phyloP scores from a whole-genome alignment of 2,113 vertebrate genomes.

The Syrmaticus mikado region DNA sequence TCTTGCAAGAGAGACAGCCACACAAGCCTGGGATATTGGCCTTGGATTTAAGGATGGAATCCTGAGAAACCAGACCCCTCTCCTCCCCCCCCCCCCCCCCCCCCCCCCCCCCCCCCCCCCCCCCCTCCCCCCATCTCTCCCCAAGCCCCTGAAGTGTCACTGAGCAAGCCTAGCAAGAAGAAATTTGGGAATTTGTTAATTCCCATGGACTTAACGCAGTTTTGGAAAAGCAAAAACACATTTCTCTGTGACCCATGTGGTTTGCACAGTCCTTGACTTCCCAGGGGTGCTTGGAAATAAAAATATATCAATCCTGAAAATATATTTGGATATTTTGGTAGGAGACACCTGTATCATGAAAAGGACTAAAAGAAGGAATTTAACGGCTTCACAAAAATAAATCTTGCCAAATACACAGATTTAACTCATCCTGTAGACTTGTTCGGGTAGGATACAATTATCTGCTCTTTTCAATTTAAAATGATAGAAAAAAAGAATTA shows the following conservation, averaged over 20 bases:
- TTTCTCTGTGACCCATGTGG: too few species aligned
- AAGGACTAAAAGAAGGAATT: not conserved
- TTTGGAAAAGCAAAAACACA: not conserved
- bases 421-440: not conserved
- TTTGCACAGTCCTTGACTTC: not conserved
- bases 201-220: not conserved
- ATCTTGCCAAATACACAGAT: not conserved
- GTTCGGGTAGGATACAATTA: not conserved
- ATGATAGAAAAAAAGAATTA: not conserved
- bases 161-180: rapidly evolving
- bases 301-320: not conserved
- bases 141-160: not conserved
- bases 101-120: too few species aligned
- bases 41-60: not conserved
- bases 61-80: not conserved
- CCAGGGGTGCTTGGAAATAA: not conserved
- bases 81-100: too few species aligned
- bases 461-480: not conserved
- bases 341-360: too few species aligned
- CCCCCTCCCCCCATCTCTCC: not conserved
- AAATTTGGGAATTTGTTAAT: not conserved
- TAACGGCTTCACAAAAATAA: not conserved
- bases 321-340: not conserved
- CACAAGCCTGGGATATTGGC: not conserved
- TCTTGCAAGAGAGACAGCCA: not conserved